Evolutionary conservation across 2,113 vertebrate genomes (phyloP).

Genomic region (Leptobrachium ailaonicum): DNA sequence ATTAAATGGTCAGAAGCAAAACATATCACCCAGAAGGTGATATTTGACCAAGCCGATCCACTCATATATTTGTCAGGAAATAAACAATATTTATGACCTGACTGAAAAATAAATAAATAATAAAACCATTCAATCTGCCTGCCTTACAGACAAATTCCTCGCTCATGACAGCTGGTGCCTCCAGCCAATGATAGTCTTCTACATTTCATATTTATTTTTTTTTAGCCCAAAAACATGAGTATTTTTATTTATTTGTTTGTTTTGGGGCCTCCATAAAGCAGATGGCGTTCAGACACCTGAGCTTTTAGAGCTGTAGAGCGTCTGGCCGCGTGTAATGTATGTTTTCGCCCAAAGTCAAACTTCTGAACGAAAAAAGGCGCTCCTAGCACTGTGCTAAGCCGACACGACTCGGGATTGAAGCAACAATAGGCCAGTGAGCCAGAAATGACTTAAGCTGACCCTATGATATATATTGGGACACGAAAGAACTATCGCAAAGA

Average conservation of each 20-base stretch:
- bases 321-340: not conserved
- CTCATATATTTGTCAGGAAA: not conserved
- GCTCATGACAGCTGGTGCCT: constrained; percentile 11
- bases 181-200: not conserved
- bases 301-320: constrained; percentile 14
- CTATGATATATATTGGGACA: no score
- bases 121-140: not conserved
- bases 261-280: not conserved
- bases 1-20: no score
- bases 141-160: not conserved
- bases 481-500: no score
- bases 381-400: not conserved
- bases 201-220: constrained; percentile 3
- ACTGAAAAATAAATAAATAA: not conserved
- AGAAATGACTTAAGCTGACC: no score
- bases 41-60: not conserved
- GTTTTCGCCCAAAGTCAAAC: not conserved
- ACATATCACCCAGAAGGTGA: not conserved
- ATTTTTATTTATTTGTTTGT: constrained; percentile 10
- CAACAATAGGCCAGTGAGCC: no score
- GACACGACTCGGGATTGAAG: not conserved
- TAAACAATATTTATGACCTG: constrained; percentile 11
- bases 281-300: constrained; percentile 25
- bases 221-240: constrained; percentile 4
- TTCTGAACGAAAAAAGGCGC: not conserved